phyloP scores from a whole-genome alignment of 2,113 vertebrate species.

The Labeo catla region DNA sequence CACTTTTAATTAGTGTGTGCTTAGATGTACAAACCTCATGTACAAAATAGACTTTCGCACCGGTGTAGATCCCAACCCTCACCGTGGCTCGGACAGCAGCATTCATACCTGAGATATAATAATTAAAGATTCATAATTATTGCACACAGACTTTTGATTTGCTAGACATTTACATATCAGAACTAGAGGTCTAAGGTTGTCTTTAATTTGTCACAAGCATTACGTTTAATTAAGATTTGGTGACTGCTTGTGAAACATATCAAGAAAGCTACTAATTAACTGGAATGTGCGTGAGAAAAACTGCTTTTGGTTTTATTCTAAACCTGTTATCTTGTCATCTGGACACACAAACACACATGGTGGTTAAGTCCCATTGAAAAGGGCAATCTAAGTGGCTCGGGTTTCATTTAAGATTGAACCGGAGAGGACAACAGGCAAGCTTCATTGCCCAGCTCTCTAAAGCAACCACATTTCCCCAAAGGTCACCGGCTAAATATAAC shows the following conservation, averaged over 20 bases:
- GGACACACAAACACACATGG: slow-evolving; percentile 16
- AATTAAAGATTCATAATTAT: not conserved
- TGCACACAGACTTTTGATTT: not conserved
- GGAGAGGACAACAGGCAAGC: slow-evolving; percentile 30
- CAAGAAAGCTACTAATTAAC: slow-evolving; percentile 9
- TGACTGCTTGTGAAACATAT: not conserved
- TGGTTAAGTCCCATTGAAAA: slow-evolving; percentile 35
- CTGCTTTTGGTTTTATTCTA: not conserved
- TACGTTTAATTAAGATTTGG: not conserved
- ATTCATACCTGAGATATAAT: slow-evolving; percentile 85
- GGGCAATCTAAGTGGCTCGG: slow-evolving; percentile 31
- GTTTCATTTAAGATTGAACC: slow-evolving; percentile 42
- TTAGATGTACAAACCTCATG: slow-evolving; percentile 80
- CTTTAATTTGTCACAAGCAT: not conserved
- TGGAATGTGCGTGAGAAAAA: not conserved
- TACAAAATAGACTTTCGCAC: slow-evolving; percentile 91
- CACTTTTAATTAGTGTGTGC: not conserved
- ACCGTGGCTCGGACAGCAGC: slow-evolving; percentile 91
- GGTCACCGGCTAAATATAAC: slow-evolving; percentile 57
- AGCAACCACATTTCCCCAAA: slow-evolving; percentile 48
- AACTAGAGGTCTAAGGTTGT: not conserved
- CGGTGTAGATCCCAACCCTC: slow-evolving; percentile 92
- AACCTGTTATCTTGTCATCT: slow-evolving; percentile 30
- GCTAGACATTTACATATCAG: not conserved
- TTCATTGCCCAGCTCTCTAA: slow-evolving; percentile 44